These are phyloP conservation scores for Ferrisia virgata DNA, from an alignment of 2,888 invertebrate genomes.

Conservation along the genomic window DNA sequence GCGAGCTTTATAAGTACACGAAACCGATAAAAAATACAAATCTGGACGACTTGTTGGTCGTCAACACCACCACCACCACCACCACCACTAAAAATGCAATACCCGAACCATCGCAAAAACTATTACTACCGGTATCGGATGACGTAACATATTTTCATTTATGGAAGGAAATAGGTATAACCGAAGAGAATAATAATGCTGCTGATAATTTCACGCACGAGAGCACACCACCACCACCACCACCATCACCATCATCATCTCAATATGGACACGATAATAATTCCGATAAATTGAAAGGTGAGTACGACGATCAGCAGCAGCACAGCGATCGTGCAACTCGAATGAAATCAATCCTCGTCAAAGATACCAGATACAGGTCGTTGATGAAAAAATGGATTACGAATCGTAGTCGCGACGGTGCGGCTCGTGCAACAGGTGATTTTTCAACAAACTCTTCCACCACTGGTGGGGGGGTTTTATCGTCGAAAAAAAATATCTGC, in stretches of 20 bases:
- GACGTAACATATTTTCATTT: neutral
- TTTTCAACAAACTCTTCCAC: neutral
- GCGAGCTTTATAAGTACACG: too few species aligned
- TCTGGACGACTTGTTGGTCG: too few species aligned
- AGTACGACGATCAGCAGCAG: neutral
- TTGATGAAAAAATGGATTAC: slow-evolving; percentile 28
- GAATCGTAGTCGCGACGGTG: slow-evolving; percentile 1
- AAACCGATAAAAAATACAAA: too few species aligned
- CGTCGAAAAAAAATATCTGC: neutral
- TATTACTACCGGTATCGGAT: neutral
- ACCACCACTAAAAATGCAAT: too few species aligned
- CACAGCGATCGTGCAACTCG: neutral
- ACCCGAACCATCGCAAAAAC: neutral
- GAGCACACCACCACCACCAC: neutral
- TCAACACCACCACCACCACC: too few species aligned
- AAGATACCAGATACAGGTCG: neutral
- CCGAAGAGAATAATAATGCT: neutral
- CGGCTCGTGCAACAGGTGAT: neutral
- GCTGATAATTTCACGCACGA: neutral
- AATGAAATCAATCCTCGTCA: neutral
- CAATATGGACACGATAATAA: neutral
- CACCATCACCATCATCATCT: too few species aligned
- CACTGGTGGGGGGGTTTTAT: neutral
- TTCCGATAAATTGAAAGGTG: neutral
- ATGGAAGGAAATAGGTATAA: neutral